phyloP scores from a whole-genome alignment of 2,797 vertebrate genomes.

The Cetoscarus ocellatus region DNA sequence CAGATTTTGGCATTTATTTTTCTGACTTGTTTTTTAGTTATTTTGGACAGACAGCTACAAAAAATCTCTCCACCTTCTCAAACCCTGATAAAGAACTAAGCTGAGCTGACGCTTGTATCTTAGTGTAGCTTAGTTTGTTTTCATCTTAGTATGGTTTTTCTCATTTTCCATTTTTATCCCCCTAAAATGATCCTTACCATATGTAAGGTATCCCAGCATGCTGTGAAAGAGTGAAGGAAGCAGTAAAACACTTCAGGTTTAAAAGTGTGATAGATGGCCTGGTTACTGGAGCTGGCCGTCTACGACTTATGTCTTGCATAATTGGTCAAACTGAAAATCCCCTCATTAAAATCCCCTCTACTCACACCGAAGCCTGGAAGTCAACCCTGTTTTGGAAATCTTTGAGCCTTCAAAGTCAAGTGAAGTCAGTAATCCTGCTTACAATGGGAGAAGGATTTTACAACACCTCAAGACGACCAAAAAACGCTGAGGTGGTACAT shows the following conservation, averaged over 20 bases:
- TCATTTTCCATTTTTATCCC: too few relatives aligned
- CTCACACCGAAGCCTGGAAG: constrained; percentile 58
- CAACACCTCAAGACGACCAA: constrained; percentile 53
- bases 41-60: too few relatives aligned
- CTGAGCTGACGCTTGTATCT: too few relatives aligned
- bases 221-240: constrained; percentile 6
- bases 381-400: constrained; percentile 72
- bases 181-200: too few relatives aligned
- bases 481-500: constrained; percentile 55
- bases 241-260: constrained; percentile 17
- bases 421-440: constrained; percentile 67
- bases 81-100: too few relatives aligned
- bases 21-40: too few relatives aligned
- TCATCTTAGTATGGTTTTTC: too few relatives aligned
- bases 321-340: constrained; percentile 65
- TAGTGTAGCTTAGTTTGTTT: too few relatives aligned
- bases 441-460: constrained; percentile 56
- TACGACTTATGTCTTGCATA: constrained; percentile 52
- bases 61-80: too few relatives aligned
- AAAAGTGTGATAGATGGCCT: constrained; percentile 31
- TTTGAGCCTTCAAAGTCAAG: constrained; percentile 72
- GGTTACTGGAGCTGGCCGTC: constrained; percentile 43
- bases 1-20: too few relatives aligned
- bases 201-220: neutral
- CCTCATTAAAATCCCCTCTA: constrained; percentile 69